phyloP scores from a whole-genome alignment of 2,888 invertebrate species.

The Caprella mutica region DNA sequence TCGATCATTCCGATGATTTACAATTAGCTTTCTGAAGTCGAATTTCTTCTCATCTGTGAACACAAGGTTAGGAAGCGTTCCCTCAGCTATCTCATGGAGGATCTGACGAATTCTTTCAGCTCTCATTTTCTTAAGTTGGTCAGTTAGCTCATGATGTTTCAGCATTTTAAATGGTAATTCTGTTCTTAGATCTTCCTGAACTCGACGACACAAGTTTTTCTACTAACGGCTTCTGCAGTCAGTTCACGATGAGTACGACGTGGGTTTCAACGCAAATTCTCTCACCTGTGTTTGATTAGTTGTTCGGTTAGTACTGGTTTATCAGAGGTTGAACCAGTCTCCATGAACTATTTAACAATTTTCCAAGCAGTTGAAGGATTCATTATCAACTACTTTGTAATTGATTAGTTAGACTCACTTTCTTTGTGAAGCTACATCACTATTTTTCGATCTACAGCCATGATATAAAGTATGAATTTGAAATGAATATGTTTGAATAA shows the following conservation, averaged over 20 bases:
- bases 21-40: neutral
- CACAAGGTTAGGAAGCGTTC: neutral
- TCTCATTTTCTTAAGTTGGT: no score
- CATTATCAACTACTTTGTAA: no score
- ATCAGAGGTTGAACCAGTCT: neutral
- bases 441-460: no score
- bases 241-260: neutral
- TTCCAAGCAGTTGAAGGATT: neutral
- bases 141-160: neutral
- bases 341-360: neutral
- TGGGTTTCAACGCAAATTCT: neutral
- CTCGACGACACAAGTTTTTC: neutral
- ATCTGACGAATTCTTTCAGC: neutral
- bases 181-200: no score
- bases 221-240: neutral
- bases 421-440: no score
- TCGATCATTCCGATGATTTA: neutral
- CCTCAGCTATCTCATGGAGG: neutral
- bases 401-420: no score
- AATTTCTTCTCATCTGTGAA: constrained; percentile 1
- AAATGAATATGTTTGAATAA: no score
- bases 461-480: no score
- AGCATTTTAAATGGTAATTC: neutral
- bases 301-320: neutral
- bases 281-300: neutral